Conservation (phyloP, 1,140 invertebrate genomes). For the Globodera rostochiensis region DNA sequence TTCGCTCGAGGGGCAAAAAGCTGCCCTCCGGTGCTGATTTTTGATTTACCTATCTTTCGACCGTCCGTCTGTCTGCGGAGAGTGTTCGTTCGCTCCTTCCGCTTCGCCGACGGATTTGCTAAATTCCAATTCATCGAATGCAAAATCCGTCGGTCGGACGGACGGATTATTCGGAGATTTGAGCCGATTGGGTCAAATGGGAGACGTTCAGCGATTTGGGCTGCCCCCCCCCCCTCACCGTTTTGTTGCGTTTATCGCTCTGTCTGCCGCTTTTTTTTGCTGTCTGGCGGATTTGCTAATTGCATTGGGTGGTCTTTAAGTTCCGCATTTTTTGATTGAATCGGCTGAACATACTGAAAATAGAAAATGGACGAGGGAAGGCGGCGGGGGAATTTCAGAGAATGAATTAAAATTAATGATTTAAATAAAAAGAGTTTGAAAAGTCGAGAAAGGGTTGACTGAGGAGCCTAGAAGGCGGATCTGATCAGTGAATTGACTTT, state of each 20-base stretch:
- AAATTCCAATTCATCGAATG: neutral
- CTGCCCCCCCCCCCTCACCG: neutral
- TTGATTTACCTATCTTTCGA: neutral
- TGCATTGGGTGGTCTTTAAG: neutral
- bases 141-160: neutral
- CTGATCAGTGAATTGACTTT: neutral
- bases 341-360: neutral
- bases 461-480: too few relatives aligned
- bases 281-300: constrained; percentile 2
- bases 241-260: neutral
- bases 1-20: neutral
- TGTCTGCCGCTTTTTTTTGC: neutral
- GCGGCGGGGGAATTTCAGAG: neutral
- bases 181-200: neutral
- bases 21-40: neutral
- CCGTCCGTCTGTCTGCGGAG: neutral
- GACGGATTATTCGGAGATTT: neutral
- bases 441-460: neutral
- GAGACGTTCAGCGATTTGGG: neutral
- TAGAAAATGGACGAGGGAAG: neutral
- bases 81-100: neutral
- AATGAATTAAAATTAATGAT: too few relatives aligned
- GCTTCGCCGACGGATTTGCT: neutral
- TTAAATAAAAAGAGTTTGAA: neutral
- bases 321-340: neutral